Evolutionary conservation across 2,797 vertebrate species (phyloP), one percentile per base, ranked within the genome.

Genomic region (Anniella stebbinsi): DNA sequence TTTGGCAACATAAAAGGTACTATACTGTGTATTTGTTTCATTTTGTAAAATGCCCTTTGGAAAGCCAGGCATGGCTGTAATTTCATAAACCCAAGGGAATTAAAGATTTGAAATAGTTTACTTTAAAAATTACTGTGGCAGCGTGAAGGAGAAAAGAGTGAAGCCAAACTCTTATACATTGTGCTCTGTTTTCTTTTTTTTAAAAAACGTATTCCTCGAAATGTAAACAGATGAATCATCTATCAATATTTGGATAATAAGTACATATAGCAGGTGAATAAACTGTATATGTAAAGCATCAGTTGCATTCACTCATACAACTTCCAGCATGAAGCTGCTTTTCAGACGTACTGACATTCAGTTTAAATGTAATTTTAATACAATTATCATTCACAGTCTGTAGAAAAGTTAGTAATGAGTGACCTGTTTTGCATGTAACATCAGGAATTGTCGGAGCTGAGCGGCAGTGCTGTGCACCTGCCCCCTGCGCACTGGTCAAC

Each of bases 101-200:
- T 86, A 84, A 48, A 48, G 36, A 60, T 86, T 95, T 94, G 94
- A 77, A 72, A 90, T 72, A 92, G 51, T 93, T 94, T 94, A 82
- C 92, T 95, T 87, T 92, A 33, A 30, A 70, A 69, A 89, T 93
- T 87, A 80, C 83, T 92, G 76, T 63, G 75, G 67, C 54, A 72
- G 7, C 75, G 23, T 10, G 38, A 33, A 87, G 90, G 84, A 92
- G 80, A 94, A 87, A 41, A 90, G 1, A 17, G 87, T 60, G 23
- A 63, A 70, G 45, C n/a, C 93, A 95, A 94, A 63, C 30, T 76
- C 21, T 76, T 2, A 63, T 69, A 38, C 41, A 87, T 41, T 82
- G 45, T 89, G 92, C 92, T 85, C 25, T 87, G 12, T 57, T 57
- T 13, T 13, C 9, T 13, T 57, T 6, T 54, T 25, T 95, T 94